Evolutionary conservation across 2,797 vertebrate species (phyloP), one percentile per base, ranked within the genome.

Genomic region (Poeciliopsis infans): DNA sequence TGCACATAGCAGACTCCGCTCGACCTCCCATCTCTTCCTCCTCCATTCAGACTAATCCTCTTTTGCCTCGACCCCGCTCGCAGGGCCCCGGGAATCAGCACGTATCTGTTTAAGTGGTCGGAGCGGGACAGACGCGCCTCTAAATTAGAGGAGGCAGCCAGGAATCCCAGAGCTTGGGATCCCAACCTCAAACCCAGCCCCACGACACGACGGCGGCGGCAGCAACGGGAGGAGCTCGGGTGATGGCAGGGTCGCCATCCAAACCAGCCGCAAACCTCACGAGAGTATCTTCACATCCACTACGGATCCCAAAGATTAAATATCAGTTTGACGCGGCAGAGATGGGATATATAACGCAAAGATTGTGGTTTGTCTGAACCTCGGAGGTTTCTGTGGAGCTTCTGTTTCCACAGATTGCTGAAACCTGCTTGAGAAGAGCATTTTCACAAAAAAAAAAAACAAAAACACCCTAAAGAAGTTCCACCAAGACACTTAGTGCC

Each of bases 1-100:
- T 86, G 78, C 84, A 86, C 87, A 86, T 85, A 88, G 84, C 83
- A 66, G 88, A 85, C 82, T 76, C 79, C 31, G 4, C 15, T 43
- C 77, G 23, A 57, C 57, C 77, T 51, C 53, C 49, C 31, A 78
- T 81, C 39, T 61, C 70, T 68, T 61, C 74, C 73, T 68, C 75
- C 82, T 41, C 61, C 23, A 11, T 69, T 69, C 69, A 78, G 73
- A 80, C 77, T 87, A 80, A 84, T 83, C 64, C 68, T 39, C 53
- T 49, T 57, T 2, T 36, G 39, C 23, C 49, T 49, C 75, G 25
- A 36, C 45, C 20, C 59, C 53, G 72, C 10, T 46, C 18, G n/a
- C 41, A 8, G 25, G 25, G 68, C 41, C 25, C 41, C 7, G 7
- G 68, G 41, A 70, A 11, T 78, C 36, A 53, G 77, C 45, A 18